Conservation (phyloP, 2,113 vertebrate genomes). For the Jaculus jaculus region DNA sequence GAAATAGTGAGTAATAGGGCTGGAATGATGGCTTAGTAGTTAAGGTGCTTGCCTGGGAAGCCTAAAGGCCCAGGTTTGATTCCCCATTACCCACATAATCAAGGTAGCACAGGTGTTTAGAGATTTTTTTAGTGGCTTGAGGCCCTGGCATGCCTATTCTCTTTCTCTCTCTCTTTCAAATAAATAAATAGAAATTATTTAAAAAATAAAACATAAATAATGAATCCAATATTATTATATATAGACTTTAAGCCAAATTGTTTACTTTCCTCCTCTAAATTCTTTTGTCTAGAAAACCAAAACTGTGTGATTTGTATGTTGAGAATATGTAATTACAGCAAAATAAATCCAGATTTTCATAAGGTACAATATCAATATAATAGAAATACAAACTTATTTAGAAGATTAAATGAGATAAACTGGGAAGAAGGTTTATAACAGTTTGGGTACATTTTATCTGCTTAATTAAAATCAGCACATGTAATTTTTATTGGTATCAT, state of each 20-base stretch:
- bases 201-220: not conserved
- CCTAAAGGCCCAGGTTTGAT: too few relatives aligned
- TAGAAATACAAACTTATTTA: not conserved
- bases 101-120: too few relatives aligned
- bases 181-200: too few relatives aligned
- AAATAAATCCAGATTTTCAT: not conserved
- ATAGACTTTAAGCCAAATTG: not conserved
- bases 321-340: not conserved
- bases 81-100: too few relatives aligned
- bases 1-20: not conserved
- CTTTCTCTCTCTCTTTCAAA: too few relatives aligned
- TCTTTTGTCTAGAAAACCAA: not conserved
- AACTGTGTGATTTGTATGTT: not conserved
- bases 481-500: not conserved
- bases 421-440: not conserved
- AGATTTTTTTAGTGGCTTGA: too few relatives aligned
- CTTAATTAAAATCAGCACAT: not conserved
- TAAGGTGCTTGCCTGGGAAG: too few relatives aligned
- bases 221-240: not conserved
- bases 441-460: not conserved
- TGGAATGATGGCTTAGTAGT: too few relatives aligned
- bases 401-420: constrained; percentile 21
- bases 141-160: too few relatives aligned
- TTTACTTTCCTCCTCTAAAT: not conserved
- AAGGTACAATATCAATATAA: not conserved